Base-by-base conservation (phyloP, 30 jellyfish, hydroid and myxozoan genomes). In the Catostylus mosaicus region DNA sequence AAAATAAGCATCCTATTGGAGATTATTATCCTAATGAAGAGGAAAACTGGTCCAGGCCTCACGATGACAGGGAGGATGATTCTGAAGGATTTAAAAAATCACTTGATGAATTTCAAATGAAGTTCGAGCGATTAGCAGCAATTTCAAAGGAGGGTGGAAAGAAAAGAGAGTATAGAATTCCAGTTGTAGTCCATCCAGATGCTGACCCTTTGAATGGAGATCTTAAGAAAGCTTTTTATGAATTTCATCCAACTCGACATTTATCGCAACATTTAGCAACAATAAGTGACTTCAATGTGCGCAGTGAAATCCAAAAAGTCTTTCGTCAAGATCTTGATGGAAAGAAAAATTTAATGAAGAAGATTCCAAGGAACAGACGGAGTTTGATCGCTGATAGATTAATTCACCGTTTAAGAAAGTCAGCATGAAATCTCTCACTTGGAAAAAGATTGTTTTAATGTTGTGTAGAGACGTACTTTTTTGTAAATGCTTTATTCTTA, bases 181-280 rank as follows among this genome's bases (percentile, higher is more conserved):
- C 90, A 4, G 60, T 82, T 3, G 78, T 82, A 4, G 67, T 69
- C 9, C 92, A 82, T 56, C 92, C 92, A 0, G 61, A 67, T 29
- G 92, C 86, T 3, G 86, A 82, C 72, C 92, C 92, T 22, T 40
- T 75, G 30, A 82, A 46, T 0, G 47, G 80, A 30, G 73, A 56
- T 57, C 19, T 69, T 30, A 51, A 34, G 46, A 68, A 69, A 36
- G 92, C 92, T 3, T 82, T 82, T 52, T 82, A 82, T 48, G 92
- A 82, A 26, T 82, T n/a, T 61, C 75, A 82, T 29, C 92, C 84
- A 37, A 82, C 80, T 0, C 48, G 23, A 1, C 75, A 71, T 27
- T 67, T 67, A 51, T 33, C 80, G 19, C 82, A 82, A 46, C 92
- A 82, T 30, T 30, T 82, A 34, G 92, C 92, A 36, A 47, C 86